Base-by-base conservation (phyloP, 2,113 vertebrate species). In the Zosterops hypoxanthus region DNA sequence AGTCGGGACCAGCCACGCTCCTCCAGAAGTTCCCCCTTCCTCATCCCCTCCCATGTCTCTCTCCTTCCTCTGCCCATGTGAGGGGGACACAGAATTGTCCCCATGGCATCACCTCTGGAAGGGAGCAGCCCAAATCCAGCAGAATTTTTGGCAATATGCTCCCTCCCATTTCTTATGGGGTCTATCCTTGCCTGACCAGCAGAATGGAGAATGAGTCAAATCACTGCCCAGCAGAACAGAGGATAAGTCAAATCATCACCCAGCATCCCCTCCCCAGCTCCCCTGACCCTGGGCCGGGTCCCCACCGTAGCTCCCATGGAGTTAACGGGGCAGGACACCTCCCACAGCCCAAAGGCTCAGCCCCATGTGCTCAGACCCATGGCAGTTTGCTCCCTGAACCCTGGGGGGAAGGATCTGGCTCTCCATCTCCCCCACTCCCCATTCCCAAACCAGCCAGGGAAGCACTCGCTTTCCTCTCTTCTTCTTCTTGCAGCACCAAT, bases 251-350 rank as follows among this genome's bases (percentile, higher is more conserved):
- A 56, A 59, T 7, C 3, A 0, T 39, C 55, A 50, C 84, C 71
- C 82, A 41, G 2, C 3, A 0, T 60, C 87, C 21, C 84, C 66
- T 79, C 79, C 69, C 46, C 0, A 0, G 2, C 1, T 2, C 22
- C 78, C 17, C 34, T 2, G 46, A 65, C 59, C 55, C 0, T 0
- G 49, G 71, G 47, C 64, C 1, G 8, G 56, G 22, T 75, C 76
- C 73, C 86, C 80, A 63, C 72, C 22, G 0, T 21, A 73, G 86
- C 85, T 96, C 87, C 85, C 78, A 36, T 91, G 97, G 94, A 90
- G 82, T 85, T 41, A 34, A 22, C 0, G 46, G 90, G 86, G 92
- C 76, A 71, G 82, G 87, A 55, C 53, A 17, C 55, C 34, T 64
- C 92, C 71, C 7, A 2, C 0, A 21, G 66, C 53, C 49, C 1